These are phyloP conservation scores for Taenioides sp. DNA, from an alignment of 2,797 vertebrate species.

Conservation along the genomic window DNA sequence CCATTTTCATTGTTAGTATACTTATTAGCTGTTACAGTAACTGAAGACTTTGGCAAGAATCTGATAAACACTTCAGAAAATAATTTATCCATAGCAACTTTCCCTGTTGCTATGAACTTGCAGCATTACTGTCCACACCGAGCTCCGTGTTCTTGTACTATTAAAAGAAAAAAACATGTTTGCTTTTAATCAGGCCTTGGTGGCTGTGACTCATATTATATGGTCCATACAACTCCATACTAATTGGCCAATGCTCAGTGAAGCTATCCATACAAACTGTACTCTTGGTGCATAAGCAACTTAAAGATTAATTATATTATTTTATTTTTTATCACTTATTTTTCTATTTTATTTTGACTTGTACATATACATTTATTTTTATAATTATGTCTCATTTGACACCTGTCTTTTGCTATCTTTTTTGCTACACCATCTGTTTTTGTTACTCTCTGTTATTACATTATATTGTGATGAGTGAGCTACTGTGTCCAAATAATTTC, in stretches of 20 bases:
- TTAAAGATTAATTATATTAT: conserved; percentile 58
- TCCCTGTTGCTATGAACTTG: conserved; percentile 15
- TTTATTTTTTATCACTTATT: too few species aligned
- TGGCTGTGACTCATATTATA: conserved; percentile 75
- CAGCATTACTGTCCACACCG: conserved; percentile 19
- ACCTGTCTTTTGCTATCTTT: too few species aligned
- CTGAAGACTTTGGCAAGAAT: background rate
- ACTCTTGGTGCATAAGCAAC: conserved; percentile 60
- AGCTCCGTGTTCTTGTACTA: conserved; percentile 28
- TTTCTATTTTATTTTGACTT: too few species aligned
- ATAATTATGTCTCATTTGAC: too few species aligned
- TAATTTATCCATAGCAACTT: conserved; percentile 5
- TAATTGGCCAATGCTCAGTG: conserved; percentile 72
- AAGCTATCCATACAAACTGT: conserved; percentile 40
- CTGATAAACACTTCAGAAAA: background rate
- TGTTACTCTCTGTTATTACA: too few species aligned
- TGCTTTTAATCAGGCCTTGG: conserved; percentile 70
- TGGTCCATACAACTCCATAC: conserved; percentile 78
- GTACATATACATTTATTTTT: too few species aligned
- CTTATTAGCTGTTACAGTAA: background rate
- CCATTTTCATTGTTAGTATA: background rate
- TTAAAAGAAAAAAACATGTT: conserved; percentile 42
- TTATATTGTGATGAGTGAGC: too few species aligned
- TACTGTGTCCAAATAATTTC: too few species aligned
- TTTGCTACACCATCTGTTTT: too few species aligned